phyloP scores from a whole-genome alignment of 2,113 vertebrate genomes.

The Coracopsis vasa region DNA sequence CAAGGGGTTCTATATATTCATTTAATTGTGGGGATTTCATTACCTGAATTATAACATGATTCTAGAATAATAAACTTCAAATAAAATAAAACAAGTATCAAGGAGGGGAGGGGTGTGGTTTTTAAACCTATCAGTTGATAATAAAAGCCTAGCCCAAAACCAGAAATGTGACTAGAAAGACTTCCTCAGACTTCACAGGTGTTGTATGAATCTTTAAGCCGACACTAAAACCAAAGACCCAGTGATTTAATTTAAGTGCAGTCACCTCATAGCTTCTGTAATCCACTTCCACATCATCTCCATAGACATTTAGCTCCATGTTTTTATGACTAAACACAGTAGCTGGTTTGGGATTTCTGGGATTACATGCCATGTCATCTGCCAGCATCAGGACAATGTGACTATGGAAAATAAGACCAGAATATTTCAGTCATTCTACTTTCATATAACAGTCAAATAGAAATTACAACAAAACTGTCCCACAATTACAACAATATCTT shows the following conservation, averaged over 20 bases:
- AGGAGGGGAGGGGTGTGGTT: rapidly evolving
- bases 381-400: slow-evolving; percentile 98
- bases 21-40: neutral
- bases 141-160: neutral
- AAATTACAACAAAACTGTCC: neutral
- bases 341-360: slow-evolving; percentile 95
- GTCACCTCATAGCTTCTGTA: slow-evolving; percentile 95
- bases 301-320: slow-evolving; percentile 98
- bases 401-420: slow-evolving; percentile 63
- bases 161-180: neutral
- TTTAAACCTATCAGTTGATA: neutral
- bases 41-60: neutral
- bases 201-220: neutral
- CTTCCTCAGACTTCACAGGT: neutral
- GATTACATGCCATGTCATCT: slow-evolving; percentile 98
- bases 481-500: neutral
- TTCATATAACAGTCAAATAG: neutral
- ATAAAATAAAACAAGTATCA: neutral
- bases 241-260: neutral
- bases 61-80: neutral
- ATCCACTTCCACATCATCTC: slow-evolving; percentile 98
- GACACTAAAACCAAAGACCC: neutral
- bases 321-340: slow-evolving; percentile 99
- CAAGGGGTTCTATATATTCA: neutral
- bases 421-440: neutral